Conservation (phyloP, 2,113 vertebrate genomes). For the Menura novaehollandiae region DNA sequence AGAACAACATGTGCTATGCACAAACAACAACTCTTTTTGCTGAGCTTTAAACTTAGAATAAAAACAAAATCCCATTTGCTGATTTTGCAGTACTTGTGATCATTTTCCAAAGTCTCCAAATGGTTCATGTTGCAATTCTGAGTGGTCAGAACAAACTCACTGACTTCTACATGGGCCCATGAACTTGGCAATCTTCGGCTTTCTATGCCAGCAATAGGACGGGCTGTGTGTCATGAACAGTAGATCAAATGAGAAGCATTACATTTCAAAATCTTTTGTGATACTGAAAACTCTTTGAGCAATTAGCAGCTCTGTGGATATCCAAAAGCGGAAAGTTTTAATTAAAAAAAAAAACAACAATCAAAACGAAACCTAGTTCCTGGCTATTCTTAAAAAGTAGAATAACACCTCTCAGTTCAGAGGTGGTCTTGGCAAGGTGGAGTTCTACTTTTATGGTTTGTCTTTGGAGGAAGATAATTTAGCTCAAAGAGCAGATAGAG, state of each 20-base stretch:
- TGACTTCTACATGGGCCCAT: not conserved
- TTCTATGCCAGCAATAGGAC: fast-evolving
- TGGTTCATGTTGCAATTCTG: not conserved
- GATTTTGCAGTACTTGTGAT: not conserved
- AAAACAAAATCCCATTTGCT: not conserved
- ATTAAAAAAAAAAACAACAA: not conserved
- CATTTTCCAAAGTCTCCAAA: not conserved
- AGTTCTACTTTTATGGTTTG: not conserved
- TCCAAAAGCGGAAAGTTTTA: not conserved
- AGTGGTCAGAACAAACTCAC: not conserved
- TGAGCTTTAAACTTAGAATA: not conserved
- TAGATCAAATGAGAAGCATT: not conserved
- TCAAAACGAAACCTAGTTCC: not conserved
- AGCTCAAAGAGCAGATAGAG: not conserved
- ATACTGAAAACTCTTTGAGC: not conserved
- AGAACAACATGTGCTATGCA: not conserved
- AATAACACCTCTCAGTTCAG: not conserved
- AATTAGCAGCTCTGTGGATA: not conserved
- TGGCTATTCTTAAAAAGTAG: not conserved
- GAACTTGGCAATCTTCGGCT: fast-evolving
- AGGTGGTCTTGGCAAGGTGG: not conserved
- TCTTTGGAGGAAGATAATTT: not conserved
- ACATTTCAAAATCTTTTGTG: not conserved
- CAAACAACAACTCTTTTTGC: not conserved
- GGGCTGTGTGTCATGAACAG: not conserved